phyloP scores from a whole-genome alignment of 2,113 vertebrate species.

The Neomonachus schauinslandi region DNA sequence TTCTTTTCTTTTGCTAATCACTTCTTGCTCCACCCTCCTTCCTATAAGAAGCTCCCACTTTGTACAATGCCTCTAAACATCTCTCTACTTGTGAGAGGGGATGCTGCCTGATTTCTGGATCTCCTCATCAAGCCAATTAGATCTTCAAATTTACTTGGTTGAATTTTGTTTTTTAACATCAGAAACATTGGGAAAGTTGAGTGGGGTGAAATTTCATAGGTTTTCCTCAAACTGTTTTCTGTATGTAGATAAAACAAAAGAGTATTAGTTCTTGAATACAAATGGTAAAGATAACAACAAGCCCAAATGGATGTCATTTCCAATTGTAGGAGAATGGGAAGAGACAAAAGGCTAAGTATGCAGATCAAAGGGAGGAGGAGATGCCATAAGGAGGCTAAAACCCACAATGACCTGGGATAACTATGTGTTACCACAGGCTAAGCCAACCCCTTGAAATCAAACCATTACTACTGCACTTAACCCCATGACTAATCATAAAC shows the following conservation, averaged over 20 bases:
- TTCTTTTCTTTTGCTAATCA: background rate
- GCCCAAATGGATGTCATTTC: background rate
- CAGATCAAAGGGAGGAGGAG: background rate
- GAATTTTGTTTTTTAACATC: background rate
- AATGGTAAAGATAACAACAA: background rate
- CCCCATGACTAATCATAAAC: background rate
- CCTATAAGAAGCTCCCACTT: background rate
- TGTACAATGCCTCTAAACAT: background rate
- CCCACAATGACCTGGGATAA: background rate
- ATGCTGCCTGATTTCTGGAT: background rate
- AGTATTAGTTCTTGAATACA: conserved; percentile 1
- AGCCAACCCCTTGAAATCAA: background rate
- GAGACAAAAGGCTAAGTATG: background rate
- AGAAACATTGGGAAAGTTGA: background rate
- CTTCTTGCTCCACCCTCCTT: background rate
- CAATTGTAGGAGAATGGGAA: background rate
- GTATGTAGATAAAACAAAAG: background rate
- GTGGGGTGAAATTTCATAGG: background rate
- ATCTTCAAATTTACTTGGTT: background rate
- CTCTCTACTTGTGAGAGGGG: background rate
- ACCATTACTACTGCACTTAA: background rate
- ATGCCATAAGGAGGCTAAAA: background rate
- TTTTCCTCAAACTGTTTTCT: background rate
- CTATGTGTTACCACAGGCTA: background rate
- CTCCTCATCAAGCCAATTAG: background rate